Evolutionary conservation across 2,797 vertebrate genomes (phyloP).

Genomic region (Gymnodraco acuticeps): DNA sequence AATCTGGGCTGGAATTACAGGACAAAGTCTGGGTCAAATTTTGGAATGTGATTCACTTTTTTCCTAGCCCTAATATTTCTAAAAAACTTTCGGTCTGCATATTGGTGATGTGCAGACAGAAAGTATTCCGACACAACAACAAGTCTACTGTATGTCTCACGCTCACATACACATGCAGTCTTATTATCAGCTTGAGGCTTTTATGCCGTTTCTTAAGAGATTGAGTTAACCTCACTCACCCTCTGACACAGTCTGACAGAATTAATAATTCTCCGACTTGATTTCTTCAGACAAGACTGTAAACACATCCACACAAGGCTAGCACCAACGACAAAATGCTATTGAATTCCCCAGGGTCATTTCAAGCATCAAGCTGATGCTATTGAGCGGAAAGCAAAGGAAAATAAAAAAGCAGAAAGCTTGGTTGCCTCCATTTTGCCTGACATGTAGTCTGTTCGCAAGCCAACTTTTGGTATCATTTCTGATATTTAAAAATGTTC

Average conservation of each 20-base stretch:
- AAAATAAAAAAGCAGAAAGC: conserved; percentile 29
- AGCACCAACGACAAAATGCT: conserved; percentile 25
- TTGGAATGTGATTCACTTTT: background rate
- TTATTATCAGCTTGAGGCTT: conserved; percentile 33
- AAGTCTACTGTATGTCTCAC: background rate
- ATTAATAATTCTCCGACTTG: conserved; percentile 73
- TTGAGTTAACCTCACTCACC: conserved; percentile 54
- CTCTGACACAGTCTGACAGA: conserved; percentile 53
- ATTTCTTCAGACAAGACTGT: conserved; percentile 42
- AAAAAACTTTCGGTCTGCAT: too few species aligned
- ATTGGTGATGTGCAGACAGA: background rate
- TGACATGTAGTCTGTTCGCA: background rate
- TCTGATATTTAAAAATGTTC: too few species aligned
- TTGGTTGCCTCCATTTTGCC: conserved; percentile 45
- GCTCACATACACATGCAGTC: background rate
- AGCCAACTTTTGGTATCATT: too few species aligned
- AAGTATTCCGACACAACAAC: conserved; percentile 3
- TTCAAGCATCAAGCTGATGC: conserved; percentile 23
- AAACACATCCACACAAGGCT: conserved; percentile 18
- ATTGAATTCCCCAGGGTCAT: conserved; percentile 27
- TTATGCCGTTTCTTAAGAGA: conserved; percentile 43
- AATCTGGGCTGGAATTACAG: too few species aligned
- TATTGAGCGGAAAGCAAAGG: conserved; percentile 53
- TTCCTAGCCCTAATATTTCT: too few species aligned
- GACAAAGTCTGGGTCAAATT: too few species aligned